These are phyloP conservation scores for Lapara coniferarum DNA, from an alignment of 2,888 invertebrate genomes.

Conservation along the genomic window DNA sequence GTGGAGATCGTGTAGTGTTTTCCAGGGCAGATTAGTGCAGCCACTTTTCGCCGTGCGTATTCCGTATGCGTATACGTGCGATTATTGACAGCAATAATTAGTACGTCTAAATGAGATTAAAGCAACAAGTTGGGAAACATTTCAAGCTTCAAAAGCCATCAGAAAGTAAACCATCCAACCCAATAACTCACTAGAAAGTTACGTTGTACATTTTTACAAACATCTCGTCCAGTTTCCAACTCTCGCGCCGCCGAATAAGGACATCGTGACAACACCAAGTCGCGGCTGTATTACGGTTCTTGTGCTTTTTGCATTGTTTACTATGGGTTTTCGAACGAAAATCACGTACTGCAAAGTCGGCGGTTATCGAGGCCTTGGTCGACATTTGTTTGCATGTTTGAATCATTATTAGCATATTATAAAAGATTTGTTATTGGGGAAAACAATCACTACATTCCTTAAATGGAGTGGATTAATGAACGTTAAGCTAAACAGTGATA, in stretches of 20 bases:
- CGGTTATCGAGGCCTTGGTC: not conserved
- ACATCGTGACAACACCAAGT: conserved; percentile 10
- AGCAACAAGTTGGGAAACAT: no score
- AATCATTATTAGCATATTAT: not conserved
- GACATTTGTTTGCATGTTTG: not conserved
- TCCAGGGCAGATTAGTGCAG: no score
- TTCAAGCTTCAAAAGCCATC: no score
- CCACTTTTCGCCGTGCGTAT: no score
- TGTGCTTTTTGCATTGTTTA: not conserved
- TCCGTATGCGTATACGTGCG: no score
- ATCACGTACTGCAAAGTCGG: not conserved
- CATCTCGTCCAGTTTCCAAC: conserved; percentile 39
- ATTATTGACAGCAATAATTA: no score
- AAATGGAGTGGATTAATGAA: no score
- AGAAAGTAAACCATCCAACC: conserved; percentile 27
- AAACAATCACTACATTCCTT: no score
- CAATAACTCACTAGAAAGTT: conserved; percentile 45
- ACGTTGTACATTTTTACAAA: conserved; percentile 39
- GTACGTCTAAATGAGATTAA: no score
- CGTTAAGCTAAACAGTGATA: no score
- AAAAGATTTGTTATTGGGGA: no score
- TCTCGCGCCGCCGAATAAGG: conserved; percentile 46
- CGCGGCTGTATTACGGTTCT: conserved; percentile 4
- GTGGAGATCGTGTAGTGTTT: no score
- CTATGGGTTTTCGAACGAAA: not conserved